These are phyloP conservation scores for Trichonephila inaurata DNA, from an alignment of 1,140 invertebrate species.

Conservation along the genomic window DNA sequence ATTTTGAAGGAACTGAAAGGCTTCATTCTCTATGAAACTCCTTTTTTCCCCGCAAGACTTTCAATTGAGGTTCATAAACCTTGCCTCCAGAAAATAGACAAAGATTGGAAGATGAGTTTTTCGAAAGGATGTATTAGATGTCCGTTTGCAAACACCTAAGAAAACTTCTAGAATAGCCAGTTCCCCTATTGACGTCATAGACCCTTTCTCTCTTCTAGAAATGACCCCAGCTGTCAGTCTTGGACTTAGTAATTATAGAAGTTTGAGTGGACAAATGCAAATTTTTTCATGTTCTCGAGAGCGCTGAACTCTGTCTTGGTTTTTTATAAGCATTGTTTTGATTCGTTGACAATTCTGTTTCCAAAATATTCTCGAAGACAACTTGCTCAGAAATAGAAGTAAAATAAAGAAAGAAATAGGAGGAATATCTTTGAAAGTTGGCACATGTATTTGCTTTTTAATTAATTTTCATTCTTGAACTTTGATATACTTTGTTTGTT, in stretches of 20 bases:
- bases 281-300: background rate
- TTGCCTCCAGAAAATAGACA: background rate
- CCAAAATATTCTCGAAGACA: background rate
- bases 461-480: background rate
- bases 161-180: background rate
- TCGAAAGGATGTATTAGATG: background rate
- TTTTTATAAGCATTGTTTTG: background rate
- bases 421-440: background rate
- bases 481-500: background rate
- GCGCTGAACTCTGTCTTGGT: background rate
- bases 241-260: background rate
- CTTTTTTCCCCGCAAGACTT: background rate
- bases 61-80: background rate
- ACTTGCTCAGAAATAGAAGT: background rate
- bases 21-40: background rate
- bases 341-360: background rate
- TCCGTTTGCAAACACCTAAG: background rate
- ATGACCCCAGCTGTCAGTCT: background rate
- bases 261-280: background rate
- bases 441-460: background rate
- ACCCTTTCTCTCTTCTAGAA: conserved; percentile 11
- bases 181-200: background rate
- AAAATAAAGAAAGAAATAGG: background rate
- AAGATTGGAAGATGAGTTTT: background rate
- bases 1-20: background rate